A percentile compares a stretch with the other conserved stretches of the same genome.
phyloP scores from a whole-genome alignment of 2,113 vertebrate genomes.

The Noturus placidus region DNA sequence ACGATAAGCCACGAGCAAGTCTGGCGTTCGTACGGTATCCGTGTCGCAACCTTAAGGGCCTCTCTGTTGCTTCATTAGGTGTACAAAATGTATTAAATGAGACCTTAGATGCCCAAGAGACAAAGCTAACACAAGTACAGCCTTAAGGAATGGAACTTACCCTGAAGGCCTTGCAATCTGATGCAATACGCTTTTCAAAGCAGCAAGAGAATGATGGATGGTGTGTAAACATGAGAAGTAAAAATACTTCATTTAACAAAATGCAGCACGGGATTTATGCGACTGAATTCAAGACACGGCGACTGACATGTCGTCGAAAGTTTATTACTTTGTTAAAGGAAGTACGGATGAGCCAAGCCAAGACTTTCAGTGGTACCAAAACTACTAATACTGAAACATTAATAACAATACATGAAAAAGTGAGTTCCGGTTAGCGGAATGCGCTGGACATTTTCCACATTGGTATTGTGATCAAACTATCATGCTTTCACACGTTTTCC shows the following conservation, averaged over 20 bases:
- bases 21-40: neutral
- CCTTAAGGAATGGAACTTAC: neutral
- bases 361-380: neutral
- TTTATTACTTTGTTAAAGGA: neutral
- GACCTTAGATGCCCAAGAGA: slow-evolving; percentile 1
- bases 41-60: neutral
- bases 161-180: slow-evolving; percentile 15
- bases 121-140: neutral
- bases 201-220: slow-evolving; percentile 29
- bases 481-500: neutral
- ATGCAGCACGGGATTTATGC: neutral
- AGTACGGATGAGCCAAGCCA: neutral
- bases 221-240: slow-evolving; percentile 11
- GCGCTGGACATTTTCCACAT: neutral
- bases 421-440: neutral
- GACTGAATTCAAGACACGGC: neutral
- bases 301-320: neutral
- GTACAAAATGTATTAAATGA: slow-evolving; percentile 3
- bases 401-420: neutral
- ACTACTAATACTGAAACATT: neutral
- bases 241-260: slow-evolving; percentile 25
- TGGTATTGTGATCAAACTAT: neutral
- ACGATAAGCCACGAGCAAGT: neutral
- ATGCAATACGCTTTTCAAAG: slow-evolving; percentile 15
- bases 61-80: neutral